A percentile compares a stretch with the other conserved stretches of the same genome.
These are phyloP conservation scores for Tipula confusa DNA, from an alignment of 2,888 invertebrate genomes.

Conservation along the genomic window DNA sequence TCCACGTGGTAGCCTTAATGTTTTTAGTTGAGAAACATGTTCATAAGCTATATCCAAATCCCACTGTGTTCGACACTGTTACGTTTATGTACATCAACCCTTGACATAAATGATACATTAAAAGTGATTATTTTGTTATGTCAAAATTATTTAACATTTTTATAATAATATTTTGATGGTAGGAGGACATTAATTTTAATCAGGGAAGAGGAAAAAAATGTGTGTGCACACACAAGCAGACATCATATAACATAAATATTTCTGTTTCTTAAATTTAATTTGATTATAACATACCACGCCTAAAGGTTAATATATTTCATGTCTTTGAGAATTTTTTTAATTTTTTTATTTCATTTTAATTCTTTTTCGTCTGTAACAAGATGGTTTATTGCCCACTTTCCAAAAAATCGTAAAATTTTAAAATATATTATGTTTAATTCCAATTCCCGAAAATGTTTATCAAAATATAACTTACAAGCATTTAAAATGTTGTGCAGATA, in stretches of 20 bases:
- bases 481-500: background rate
- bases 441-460: background rate
- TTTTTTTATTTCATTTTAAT: background rate
- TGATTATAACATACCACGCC: constrained; percentile 20
- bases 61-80: too few species aligned
- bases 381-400: constrained; percentile 15
- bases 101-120: background rate
- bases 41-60: too few species aligned
- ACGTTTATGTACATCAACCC: too few species aligned
- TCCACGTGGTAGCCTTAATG: too few species aligned
- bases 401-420: background rate
- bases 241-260: background rate
- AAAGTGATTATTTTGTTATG: background rate
- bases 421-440: background rate
- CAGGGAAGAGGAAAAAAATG: background rate
- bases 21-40: too few species aligned
- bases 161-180: constrained; percentile 20
- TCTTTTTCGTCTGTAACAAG: background rate
- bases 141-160: background rate
- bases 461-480: background rate
- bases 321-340: background rate
- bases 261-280: background rate
- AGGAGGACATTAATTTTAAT: constrained; percentile 3
- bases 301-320: constrained; percentile 20
- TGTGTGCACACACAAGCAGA: too few species aligned